Evolutionary conservation across 1,140 invertebrate species (phyloP).

Genomic region (Megalopta genalis): DNA sequence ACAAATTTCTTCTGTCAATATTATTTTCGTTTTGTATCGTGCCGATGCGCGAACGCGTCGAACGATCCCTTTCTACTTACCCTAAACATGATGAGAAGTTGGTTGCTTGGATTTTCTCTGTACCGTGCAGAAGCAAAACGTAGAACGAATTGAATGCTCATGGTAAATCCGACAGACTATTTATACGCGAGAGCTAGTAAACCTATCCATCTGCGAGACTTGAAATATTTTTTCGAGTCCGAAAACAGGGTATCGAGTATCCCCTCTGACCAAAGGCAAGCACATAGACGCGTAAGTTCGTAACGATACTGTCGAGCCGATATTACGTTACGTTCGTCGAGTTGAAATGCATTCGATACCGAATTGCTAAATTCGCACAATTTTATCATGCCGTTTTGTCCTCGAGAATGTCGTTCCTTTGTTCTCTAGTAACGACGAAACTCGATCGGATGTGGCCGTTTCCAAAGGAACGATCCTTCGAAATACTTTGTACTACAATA

Average conservation of each 20-base stretch:
- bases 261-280: conserved; percentile 19
- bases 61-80: conserved; percentile 38
- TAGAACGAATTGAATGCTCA: conserved; percentile 54
- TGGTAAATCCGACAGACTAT: conserved; percentile 45
- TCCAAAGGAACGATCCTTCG: too few species aligned
- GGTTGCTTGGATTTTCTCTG: conserved; percentile 28
- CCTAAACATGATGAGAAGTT: conserved; percentile 52
- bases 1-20: too few species aligned
- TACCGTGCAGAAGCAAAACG: conserved; percentile 28
- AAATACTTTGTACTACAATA: too few species aligned
- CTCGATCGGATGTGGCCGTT: too few species aligned
- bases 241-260: conserved; percentile 55
- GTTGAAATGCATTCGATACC: conserved; percentile 18
- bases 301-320: not conserved
- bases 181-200: conserved; percentile 51
- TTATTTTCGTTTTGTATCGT: too few species aligned
- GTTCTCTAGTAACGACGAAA: too few species aligned
- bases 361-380: conserved; percentile 2
- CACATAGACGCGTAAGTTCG: not conserved
- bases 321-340: conserved; percentile 17
- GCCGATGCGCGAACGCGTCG: not conserved
- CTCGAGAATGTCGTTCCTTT: too few species aligned
- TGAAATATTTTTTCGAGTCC: conserved; percentile 52
- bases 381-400: not conserved
- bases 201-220: conserved; percentile 32